These are phyloP conservation scores for Dendrocincla tyrannina DNA, from an alignment of 2,797 vertebrate species.

Conservation along the genomic window DNA sequence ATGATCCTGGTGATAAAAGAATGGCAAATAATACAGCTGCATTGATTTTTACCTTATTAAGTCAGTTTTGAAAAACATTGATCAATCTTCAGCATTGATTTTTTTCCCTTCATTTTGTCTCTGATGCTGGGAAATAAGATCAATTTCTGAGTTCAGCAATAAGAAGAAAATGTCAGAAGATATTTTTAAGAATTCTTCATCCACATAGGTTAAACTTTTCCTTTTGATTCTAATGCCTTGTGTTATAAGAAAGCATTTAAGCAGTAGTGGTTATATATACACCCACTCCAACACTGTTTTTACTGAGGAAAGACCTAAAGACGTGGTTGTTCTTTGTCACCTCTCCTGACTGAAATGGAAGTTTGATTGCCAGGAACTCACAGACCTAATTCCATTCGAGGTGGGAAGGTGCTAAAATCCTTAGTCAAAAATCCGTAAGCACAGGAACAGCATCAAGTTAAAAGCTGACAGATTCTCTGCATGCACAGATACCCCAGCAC, in stretches of 20 bases:
- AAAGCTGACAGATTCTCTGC: background rate
- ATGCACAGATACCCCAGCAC: background rate
- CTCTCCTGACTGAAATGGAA: background rate
- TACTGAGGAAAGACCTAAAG: background rate
- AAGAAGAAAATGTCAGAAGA: conserved; percentile 56
- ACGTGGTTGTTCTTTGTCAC: background rate
- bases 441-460: background rate
- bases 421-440: background rate
- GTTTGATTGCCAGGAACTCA: background rate
- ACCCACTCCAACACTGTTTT: background rate
- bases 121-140: conserved; percentile 58
- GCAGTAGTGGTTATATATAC: background rate
- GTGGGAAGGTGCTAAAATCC: background rate
- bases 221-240: background rate
- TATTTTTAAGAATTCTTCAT: conserved; percentile 21
- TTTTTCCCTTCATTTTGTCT: conserved; percentile 50
- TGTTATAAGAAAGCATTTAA: background rate
- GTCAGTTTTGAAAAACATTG: conserved; percentile 51
- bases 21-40: conserved; percentile 13
- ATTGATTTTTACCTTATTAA: conserved; percentile 68
- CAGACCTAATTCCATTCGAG: background rate
- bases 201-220: background rate
- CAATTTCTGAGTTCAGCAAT: conserved; percentile 50
- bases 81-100: conserved; percentile 60
- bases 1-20: conserved; percentile 23